Evolutionary conservation across 1,140 invertebrate species (phyloP), one percentile per base, ranked within the genome.

Genomic region (Lanistes nyassanus): DNA sequence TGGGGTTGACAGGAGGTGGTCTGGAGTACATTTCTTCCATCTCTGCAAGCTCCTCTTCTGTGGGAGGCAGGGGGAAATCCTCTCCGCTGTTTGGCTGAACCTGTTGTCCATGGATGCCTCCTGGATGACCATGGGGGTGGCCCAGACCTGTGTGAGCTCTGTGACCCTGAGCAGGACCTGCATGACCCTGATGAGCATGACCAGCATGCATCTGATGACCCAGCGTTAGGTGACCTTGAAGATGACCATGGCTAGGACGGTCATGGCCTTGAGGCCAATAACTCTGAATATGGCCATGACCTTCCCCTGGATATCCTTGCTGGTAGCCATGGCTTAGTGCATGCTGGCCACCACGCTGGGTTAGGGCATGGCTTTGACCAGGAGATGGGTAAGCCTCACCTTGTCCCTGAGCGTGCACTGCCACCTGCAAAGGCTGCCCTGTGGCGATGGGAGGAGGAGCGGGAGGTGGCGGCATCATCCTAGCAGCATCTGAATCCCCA

Each of bases 11-110:
- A 9, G 82, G 79, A 4, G 76, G 78, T 34, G 80, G 76, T 5
- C 67, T 67, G 72, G 81, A 81, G 62, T 81, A 84, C 5, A 82
- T 73, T 36, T 77, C 76, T 51, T 83, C 83, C 55, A 84, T 84
- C 70, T 84, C 83, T 66, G 80, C 76, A 55, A 85, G 74, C 70
- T 85, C 84, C 39, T 81, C 82, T 3, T 69, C 79, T 36, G 84
- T 81, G 4, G 84, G 84, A 29, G 84, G 84, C 19, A 83, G 79
- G 21, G 84, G 84, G 42, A 85, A 79, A 53, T 85, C 83, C 6
- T 78, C 74, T n/a, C 79, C 79, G n/a, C 37, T 69, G 21, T 39
- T 39, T 23, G 71, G 56, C 34, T 74, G 47, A 2, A 66, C 66
- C 19, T 75, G 66, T 37, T 70, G 73, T 26, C 58, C 73, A 39